Base-by-base conservation (phyloP, 2,888 invertebrate genomes). In the Stegophylla sp. region DNA sequence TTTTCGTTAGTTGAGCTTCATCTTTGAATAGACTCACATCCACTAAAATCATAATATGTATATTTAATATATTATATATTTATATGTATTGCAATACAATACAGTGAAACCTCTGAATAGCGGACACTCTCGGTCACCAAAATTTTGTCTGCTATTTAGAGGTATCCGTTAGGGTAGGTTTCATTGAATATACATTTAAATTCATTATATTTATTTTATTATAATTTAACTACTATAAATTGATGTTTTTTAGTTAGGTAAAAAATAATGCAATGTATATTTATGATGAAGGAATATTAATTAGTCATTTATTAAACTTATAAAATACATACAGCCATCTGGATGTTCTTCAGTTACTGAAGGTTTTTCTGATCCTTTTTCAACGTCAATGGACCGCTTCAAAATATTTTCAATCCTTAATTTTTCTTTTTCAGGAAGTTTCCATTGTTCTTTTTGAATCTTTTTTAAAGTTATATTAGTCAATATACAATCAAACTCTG, bases 401-500 rank as follows among this genome's bases (percentile, higher is more conserved):
- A 96, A 89, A 85, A 96, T 95, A 87, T 92, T 94, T 85, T 91
- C 91, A 56, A 94, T 94, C 82, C 95, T 90, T 82, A 90, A 89
- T 82, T 91, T 89, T 87, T 96, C 96, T n/a, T 90, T 89, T 67
- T 90, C 89, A 2, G 91, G 91, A 83, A 96, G 88, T 84, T 90
- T 88, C 86, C 91, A 92, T 84, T 90, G 90, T 84, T 92, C 91
- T 84, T 91, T 92, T 82, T 92, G 91, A 56, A 93, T 89, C 85
- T 92, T 91, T 61, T 90, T 89, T 86, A 96, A 88, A 84, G 92
- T 92, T 83, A 96, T 89, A 84, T 94, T 95, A 10, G 96, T 95
- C 84, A 94, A 89, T 86, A 95, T 94, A 87, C 94, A 94, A 86
- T 95, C 95, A 88, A 94, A 94, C 87, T 94, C 88, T 88, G 66